Evolutionary conservation across 2,797 vertebrate species (phyloP), one percentile per base, ranked within the genome.

Genomic region (Poeciliopsis paucimaculata): DNA sequence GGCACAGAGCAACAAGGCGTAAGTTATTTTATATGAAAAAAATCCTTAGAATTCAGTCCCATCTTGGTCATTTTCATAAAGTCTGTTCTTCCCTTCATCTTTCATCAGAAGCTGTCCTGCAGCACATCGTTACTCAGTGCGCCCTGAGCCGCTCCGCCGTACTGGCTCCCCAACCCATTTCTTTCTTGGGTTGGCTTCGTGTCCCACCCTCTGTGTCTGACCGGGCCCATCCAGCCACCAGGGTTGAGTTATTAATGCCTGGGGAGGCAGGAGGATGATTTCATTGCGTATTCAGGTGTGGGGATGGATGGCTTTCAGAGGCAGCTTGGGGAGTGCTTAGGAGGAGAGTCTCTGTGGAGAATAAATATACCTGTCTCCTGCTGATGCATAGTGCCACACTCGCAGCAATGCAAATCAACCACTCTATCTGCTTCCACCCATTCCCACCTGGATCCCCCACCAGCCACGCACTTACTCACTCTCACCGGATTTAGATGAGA

Each of bases 281-380:
- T 94, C 91, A 95, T 95, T 94, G 93, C 85, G 85, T 94, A 94
- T 95, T 93, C 93, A 94, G 91, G 93, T 94, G 92, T 86, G 85
- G 85, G 89, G 92, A 94, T 95, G 86, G 93, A 94, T 95, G 93
- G 92, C 87, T 93, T 93, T 91, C 90, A 88, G 90, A 91, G 82
- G 85, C 89, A 84, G 90, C 82, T 83, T 77, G 78, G 86, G 93
- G 90, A 94, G 91, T 92, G 91, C 89, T 88, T 86, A 84, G 84
- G 90, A 92, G 90, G 87, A 93, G 91, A 94, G 92, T 84, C 90
- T 95, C 89, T 84, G 90, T 89, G 87, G 91, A 90, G 94, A 92
- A 95, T 94, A 95, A 94, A 95, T 95, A 95, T 93, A 94, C 93
- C 92, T 91, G 94, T 94, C 95, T 93, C 91, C 86, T 78, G 91